phyloP scores from a whole-genome alignment of 2,113 vertebrate species.

The Ifrita kowaldi region DNA sequence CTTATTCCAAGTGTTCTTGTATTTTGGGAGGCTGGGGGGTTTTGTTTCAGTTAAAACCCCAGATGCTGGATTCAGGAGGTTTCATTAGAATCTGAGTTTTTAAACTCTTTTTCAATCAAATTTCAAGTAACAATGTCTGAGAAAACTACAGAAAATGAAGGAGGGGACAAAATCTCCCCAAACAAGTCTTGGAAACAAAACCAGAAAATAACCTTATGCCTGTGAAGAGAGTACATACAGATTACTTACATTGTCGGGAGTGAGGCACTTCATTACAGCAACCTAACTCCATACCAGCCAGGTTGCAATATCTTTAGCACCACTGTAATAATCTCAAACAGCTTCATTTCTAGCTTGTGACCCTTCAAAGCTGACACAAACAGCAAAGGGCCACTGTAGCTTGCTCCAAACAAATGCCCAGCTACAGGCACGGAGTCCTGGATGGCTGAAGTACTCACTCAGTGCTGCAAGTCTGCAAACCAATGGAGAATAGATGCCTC shows the following conservation, averaged over 20 bases:
- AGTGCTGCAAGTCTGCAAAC: not conserved
- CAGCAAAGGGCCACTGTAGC: not conserved
- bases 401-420: not conserved
- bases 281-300: not conserved
- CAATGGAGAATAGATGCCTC: not conserved
- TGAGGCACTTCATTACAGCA: not conserved
- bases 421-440: fast-evolving
- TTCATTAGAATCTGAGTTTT: not conserved
- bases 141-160: not conserved
- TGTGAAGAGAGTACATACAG: not conserved
- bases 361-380: not conserved
- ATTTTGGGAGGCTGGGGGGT: fast-evolving
- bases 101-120: not conserved
- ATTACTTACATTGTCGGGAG: not conserved
- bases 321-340: not conserved
- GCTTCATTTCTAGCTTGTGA: not conserved
- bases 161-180: not conserved
- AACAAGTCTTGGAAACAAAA: not conserved
- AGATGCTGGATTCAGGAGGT: not conserved
- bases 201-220: not conserved
- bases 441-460: not conserved
- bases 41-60: not conserved
- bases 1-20: not conserved
- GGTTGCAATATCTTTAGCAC: not conserved
- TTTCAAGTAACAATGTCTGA: not conserved